Conservation (phyloP, 2,888 invertebrate species). For the Epinotia ramella region DNA sequence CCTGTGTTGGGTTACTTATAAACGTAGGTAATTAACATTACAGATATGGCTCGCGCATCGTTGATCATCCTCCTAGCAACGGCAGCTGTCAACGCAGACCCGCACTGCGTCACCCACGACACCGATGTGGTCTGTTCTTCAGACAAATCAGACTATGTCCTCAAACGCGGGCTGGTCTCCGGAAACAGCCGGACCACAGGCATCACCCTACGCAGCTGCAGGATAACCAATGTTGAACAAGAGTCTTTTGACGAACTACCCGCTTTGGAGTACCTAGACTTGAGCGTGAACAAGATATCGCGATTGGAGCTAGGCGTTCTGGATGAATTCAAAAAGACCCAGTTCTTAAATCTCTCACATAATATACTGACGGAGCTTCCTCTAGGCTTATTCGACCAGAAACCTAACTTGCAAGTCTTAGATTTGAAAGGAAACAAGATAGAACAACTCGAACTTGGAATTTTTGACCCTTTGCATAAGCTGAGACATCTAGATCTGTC, state of each 20-base stretch:
- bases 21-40: background rate
- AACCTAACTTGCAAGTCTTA: conserved; percentile 58
- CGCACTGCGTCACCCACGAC: conserved; percentile 5
- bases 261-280: conserved; percentile 60
- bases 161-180: conserved; percentile 57
- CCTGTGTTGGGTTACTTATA: background rate
- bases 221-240: conserved; percentile 55
- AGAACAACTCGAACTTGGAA: conserved; percentile 55
- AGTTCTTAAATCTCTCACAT: conserved; percentile 62
- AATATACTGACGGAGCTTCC: conserved; percentile 61
- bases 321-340: conserved; percentile 57
- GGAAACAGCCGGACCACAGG: conserved; percentile 55
- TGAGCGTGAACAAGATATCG: conserved; percentile 63
- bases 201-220: conserved; percentile 55
- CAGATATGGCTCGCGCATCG: conserved; percentile 20
- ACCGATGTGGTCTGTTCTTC: conserved; percentile 54
- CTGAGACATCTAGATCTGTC: conserved; percentile 63
- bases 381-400: conserved; percentile 64
- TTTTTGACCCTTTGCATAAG: conserved; percentile 61
- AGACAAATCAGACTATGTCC: conserved; percentile 49
- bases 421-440: conserved; percentile 65
- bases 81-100: conserved; percentile 1
- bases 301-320: conserved; percentile 62
- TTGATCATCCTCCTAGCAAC: conserved; percentile 15
- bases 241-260: conserved; percentile 61